Conservation (phyloP, 2,797 vertebrate genomes). For the Leucoraja ocellata region DNA sequence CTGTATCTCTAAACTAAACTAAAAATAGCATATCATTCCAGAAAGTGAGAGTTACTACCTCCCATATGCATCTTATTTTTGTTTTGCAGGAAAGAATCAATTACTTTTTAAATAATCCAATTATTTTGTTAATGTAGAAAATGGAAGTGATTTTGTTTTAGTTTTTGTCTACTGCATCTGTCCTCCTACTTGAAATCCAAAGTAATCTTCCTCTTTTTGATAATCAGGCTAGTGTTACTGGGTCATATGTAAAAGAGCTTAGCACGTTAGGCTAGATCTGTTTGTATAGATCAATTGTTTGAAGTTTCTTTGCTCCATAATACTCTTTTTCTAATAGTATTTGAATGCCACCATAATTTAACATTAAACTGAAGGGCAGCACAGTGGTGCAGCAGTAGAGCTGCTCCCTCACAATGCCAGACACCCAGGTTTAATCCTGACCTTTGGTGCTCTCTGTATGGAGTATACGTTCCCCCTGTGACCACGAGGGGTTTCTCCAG, state of each 20-base stretch:
- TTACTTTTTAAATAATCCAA: not conserved
- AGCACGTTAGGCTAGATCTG: not conserved
- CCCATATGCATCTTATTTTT: not conserved
- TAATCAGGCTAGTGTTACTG: not conserved
- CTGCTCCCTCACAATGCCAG: too few species aligned
- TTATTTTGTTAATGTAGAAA: not conserved
- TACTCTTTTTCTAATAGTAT: conserved; percentile 58
- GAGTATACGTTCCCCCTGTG: too few species aligned
- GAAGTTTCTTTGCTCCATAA: conserved; percentile 48
- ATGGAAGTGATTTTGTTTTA: not conserved
- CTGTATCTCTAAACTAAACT: too few species aligned
- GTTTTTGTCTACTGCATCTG: too few species aligned
- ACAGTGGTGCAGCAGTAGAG: too few species aligned
- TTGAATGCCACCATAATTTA: conserved; percentile 48
- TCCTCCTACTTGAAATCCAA: not conserved
- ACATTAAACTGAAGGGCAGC: conserved; percentile 53
- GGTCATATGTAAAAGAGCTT: not conserved
- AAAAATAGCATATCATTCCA: not conserved
- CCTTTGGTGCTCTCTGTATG: too few species aligned
- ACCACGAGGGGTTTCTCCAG: too few species aligned
- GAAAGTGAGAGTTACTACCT: not conserved
- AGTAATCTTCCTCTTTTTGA: not conserved
- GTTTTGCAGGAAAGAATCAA: not conserved
- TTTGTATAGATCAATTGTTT: conserved; percentile 40
- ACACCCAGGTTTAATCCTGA: too few species aligned